Evolutionary conservation across 2,113 vertebrate genomes (phyloP).

Genomic region (Nyctereutes procyonoides): DNA sequence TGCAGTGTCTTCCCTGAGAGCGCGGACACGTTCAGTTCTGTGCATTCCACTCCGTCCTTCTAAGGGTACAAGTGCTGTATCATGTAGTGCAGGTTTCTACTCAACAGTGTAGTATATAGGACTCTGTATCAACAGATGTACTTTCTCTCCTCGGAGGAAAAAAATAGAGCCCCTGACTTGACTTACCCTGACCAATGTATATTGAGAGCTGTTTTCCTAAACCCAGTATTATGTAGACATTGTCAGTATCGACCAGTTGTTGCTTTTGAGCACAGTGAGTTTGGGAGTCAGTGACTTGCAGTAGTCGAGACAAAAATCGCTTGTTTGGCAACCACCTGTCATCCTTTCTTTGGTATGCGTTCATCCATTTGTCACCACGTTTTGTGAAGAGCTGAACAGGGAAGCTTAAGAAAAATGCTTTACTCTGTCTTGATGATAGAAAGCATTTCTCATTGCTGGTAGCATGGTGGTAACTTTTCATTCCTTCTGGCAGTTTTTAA

Average conservation of each 20-base stretch:
- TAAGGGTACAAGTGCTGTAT: rapidly evolving
- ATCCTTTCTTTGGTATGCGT: not conserved
- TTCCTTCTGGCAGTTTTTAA: slow-evolving; percentile 77
- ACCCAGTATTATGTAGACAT: not conserved
- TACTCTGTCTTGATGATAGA: slow-evolving; percentile 72
- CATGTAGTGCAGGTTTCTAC: not conserved
- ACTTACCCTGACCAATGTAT: not conserved
- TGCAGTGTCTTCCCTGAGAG: not conserved
- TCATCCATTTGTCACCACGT: slow-evolving; percentile 52
- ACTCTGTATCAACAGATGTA: not conserved
- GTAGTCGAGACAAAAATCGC: slow-evolving; percentile 10
- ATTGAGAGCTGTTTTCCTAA: not conserved
- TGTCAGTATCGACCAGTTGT: not conserved
- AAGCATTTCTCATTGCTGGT: slow-evolving; percentile 77
- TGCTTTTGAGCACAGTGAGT: not conserved
- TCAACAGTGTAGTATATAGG: not conserved
- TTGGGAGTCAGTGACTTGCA: not conserved
- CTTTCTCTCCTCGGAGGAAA: slow-evolving; percentile 4
- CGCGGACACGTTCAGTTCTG: not conserved
- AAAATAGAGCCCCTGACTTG: not conserved
- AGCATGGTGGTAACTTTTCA: slow-evolving; percentile 77
- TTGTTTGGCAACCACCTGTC: slow-evolving; percentile 70
- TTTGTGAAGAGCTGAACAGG: slow-evolving; percentile 56
- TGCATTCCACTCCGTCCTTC: not conserved
- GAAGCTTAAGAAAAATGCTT: slow-evolving; percentile 81